Evolutionary conservation across 2,113 vertebrate species (phyloP), one percentile per base, ranked within the genome.

Genomic region (Lepidothrix coronata): DNA sequence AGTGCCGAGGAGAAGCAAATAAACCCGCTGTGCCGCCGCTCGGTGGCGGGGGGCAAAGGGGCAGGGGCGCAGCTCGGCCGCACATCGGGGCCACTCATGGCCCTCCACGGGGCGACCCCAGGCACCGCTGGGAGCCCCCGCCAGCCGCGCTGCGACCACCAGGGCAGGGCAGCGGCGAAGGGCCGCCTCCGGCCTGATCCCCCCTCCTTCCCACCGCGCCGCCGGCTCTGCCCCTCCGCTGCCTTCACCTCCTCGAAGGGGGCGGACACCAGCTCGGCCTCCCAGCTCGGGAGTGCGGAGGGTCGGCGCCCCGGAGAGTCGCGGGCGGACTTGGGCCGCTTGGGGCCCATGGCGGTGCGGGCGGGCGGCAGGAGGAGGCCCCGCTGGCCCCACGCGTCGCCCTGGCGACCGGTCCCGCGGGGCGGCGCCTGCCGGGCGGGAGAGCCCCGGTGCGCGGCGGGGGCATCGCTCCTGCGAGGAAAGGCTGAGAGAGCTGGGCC

Each of bases 191-290:
- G 6, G 19, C 55, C 31, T 10, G 17, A 9, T 18, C 3, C 14
- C 25, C 2, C 5, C 16, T 14, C 2, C 4, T 25, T 21, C 15
- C 23, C 33, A n/a, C 31, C 15, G 35, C 21, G 43, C 51, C 17
- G 43, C 39, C 74, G 22, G 31, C 46, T 22, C 48, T 62, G 31
- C 35, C 77, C 62, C 25, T 15, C 33, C 2, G 55, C 79, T 31
- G 74, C 88, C 54, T 78, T 97, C 93, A 98, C 98, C 98, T 98
- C 97, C 62, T 98, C 97, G 43, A 98, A 90, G 12, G 13, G 95
- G 25, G 97, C 97, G 33, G 97, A 84, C 79, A 97, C 95, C 78
- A 98, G 97, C 20, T 73, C 96, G 2, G 97, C 67, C 59, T 98
- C 98, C 98, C 98, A 98, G 72, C 12, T 44, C 62, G 93, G 96